These are phyloP conservation scores for Mesorhabditis sp. DNA, from an alignment of 2,888 invertebrate species.

Conservation along the genomic window DNA sequence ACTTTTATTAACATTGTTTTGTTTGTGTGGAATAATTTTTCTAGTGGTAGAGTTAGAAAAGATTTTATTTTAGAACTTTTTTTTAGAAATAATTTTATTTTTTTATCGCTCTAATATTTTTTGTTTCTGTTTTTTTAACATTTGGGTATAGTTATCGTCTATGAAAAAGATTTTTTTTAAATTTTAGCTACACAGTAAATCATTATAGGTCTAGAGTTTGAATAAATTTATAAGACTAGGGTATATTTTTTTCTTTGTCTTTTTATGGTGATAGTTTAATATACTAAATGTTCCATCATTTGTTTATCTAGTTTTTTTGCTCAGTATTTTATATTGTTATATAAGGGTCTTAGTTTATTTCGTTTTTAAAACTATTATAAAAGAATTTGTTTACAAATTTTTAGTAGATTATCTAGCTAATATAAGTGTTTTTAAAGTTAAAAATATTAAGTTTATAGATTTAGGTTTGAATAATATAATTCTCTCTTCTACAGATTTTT, in stretches of 20 bases:
- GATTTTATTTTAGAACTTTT: constrained; percentile 44
- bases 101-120: constrained; percentile 36
- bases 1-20: constrained; percentile 39
- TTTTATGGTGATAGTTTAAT: constrained; percentile 40
- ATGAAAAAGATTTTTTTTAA: constrained; percentile 39
- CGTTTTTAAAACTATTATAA: constrained; percentile 27
- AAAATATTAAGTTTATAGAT: constrained; percentile 39
- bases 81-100: constrained; percentile 35
- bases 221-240: constrained; percentile 39
- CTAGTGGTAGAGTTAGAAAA: constrained; percentile 41
- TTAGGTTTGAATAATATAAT: constrained; percentile 30
- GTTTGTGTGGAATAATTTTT: constrained; percentile 42
- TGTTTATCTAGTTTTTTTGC: constrained; percentile 37
- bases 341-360: constrained; percentile 33
- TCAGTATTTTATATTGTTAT: constrained; percentile 59
- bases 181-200: constrained; percentile 33
- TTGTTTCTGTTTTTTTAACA: constrained; percentile 40
- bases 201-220: constrained; percentile 32
- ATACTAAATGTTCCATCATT: constrained; percentile 35
- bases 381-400: constrained; percentile 36
- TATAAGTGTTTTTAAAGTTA: constrained; percentile 29
- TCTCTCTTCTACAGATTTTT: constrained; percentile 25
- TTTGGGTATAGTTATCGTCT: constrained; percentile 45
- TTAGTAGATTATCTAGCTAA: constrained; percentile 40
- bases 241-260: constrained; percentile 31